Evolutionary conservation across 2,113 vertebrate species (phyloP).

Genomic region (Osmerus mordax): DNA sequence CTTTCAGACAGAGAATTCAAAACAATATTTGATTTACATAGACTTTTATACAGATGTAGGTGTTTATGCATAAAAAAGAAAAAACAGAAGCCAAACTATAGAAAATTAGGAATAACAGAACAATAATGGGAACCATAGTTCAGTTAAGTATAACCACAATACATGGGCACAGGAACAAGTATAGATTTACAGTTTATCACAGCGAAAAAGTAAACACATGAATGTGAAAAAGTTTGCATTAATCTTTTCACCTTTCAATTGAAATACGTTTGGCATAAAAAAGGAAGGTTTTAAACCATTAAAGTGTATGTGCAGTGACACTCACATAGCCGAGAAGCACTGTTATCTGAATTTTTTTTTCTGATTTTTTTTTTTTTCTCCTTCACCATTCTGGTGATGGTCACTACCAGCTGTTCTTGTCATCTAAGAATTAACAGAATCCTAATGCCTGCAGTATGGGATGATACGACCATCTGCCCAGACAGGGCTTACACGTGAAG

Average conservation of each 20-base stretch:
- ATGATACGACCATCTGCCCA: neutral
- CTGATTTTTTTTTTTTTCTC: neutral
- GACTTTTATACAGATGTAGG: constrained; percentile 1
- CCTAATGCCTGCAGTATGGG: neutral
- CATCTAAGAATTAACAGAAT: neutral
- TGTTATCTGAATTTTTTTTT: neutral
- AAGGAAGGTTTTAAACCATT: neutral
- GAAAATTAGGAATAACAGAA: neutral
- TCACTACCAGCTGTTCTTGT: neutral
- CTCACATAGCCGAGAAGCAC: neutral
- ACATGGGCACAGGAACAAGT: constrained; percentile 5
- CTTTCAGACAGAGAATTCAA: constrained; percentile 20
- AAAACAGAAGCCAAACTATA: neutral
- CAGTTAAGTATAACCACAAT: neutral
- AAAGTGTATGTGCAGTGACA: neutral
- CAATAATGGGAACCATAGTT: constrained; percentile 9
- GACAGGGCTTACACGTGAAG: too few species aligned
- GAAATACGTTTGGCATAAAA: neutral
- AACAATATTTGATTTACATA: constrained; percentile 20
- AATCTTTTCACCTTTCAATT: constrained; percentile 6
- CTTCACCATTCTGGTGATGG: too few species aligned
- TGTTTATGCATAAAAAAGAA: neutral
- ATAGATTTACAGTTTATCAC: constrained; percentile 8
- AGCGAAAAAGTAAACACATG: constrained; percentile 18
- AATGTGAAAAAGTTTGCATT: neutral